A percentile compares a stretch with the other conserved stretches of the same genome.
Conservation (phyloP, 2,888 invertebrate genomes). For the Machimus rusticus region DNA sequence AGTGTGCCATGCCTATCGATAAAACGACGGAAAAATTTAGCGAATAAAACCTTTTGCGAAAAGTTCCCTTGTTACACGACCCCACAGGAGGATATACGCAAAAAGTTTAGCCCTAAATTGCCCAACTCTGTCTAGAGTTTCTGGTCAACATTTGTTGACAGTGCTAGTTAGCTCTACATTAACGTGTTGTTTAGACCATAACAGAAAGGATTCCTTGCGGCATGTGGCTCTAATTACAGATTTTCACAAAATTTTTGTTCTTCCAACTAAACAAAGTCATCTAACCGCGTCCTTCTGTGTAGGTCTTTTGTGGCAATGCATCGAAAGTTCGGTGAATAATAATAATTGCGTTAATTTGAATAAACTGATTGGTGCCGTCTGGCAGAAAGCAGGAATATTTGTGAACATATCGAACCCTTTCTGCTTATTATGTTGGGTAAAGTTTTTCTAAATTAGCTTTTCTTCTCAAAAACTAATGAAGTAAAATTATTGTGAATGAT, state of each 20-base stretch:
- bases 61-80: conserved; percentile 33
- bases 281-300: neutral
- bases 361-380: neutral
- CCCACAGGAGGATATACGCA: conserved; percentile 37
- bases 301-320: neutral
- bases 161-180: conserved; percentile 44
- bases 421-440: too few relatives aligned
- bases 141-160: conserved; percentile 37
- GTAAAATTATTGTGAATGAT: too few relatives aligned
- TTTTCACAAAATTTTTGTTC: conserved; percentile 22
- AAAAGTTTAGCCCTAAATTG: conserved; percentile 45
- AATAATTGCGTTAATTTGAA: neutral
- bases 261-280: neutral
- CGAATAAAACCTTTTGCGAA: neutral
- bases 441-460: too few relatives aligned
- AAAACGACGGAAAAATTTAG: neutral
- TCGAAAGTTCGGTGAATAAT: neutral
- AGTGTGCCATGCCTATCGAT: neutral
- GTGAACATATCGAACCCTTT: neutral
- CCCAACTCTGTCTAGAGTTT: conserved; percentile 26
- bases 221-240: conserved; percentile 28
- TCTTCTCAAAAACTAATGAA: too few relatives aligned
- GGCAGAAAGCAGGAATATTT: neutral
- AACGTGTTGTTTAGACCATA: conserved; percentile 46
- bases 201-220: neutral